phyloP scores from a whole-genome alignment of 2,888 invertebrate species.

The Vesta saturnalis region DNA sequence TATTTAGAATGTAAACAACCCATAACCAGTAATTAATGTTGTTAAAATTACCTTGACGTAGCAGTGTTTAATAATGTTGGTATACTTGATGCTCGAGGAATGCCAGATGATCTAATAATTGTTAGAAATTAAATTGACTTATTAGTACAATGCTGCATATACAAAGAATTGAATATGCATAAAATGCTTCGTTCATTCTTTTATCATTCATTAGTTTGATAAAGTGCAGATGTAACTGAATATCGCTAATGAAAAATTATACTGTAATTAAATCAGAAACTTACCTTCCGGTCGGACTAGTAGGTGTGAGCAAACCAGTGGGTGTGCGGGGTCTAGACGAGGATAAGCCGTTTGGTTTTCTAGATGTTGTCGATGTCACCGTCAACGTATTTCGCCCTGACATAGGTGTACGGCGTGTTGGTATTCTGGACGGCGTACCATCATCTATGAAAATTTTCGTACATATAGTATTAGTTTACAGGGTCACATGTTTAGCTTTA shows the following conservation, averaged over 20 bases:
- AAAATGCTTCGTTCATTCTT: not conserved
- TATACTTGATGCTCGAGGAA: slow-evolving; percentile 91
- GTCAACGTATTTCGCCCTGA: slow-evolving; percentile 59
- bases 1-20: not conserved
- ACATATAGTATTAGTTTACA: too few relatives aligned
- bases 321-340: slow-evolving; percentile 77
- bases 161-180: not conserved
- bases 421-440: slow-evolving; percentile 84
- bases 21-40: slow-evolving; percentile 27
- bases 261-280: not conserved
- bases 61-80: slow-evolving; percentile 82
- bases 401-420: slow-evolving; percentile 73
- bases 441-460: slow-evolving; percentile 67
- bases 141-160: slow-evolving; percentile 32
- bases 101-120: slow-evolving; percentile 71
- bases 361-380: slow-evolving; percentile 63
- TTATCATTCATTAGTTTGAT: not conserved
- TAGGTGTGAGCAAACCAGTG: slow-evolving; percentile 80
- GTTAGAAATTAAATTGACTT: slow-evolving; percentile 52
- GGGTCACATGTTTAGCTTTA: too few relatives aligned
- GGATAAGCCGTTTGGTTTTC: slow-evolving; percentile 65
- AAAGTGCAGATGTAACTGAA: not conserved
- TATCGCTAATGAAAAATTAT: not conserved
- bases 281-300: slow-evolving; percentile 77
- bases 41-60: slow-evolving; percentile 75